Evolutionary conservation across 2,888 invertebrate genomes (phyloP), one percentile per base, ranked within the genome.

Genomic region (Ptycholaimellus sp.): DNA sequence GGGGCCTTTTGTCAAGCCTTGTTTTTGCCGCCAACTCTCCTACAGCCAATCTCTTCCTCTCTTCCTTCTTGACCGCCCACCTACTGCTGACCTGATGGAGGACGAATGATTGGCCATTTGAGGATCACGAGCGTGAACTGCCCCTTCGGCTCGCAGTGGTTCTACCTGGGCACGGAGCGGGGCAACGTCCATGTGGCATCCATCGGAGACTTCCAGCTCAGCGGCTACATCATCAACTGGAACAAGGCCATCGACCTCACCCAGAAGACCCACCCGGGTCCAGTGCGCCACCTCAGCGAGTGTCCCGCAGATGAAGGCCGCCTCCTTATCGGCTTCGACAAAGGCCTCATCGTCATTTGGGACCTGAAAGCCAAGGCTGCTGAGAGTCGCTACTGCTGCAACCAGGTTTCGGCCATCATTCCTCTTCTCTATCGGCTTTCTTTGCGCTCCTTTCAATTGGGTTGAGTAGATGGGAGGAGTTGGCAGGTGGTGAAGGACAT

Each of bases 141-240:
- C 57, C 85, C 93, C 43, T 74, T 93, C 58, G 82, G 82, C 66
- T 83, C 85, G 58, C 87, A 87, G 68, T 96, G 93, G 93, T 66
- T 93, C 56, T 87, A 90, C 68, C 76, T 93, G 49, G 96, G 96
- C 52, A 87, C 93, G 40, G 90, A 93, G 63, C 72, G 80, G 51
- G 96, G 96, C 47, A 96, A 96, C 68, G 78, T 93, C 54, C 87
- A 96, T 66, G 73, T 93, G 48, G 80, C 90, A 57, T 80, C 90
- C 67, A 75, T 93, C 54, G 90, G 90, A 66, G 75, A 76, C 52
- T 96, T 96, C 68, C 70, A 73, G 56, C 72, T 96, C 53, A 87
- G 87, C 58, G 87, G 90, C 46, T 96, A 96, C 69, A 73, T 87
- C 64, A 85, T 96, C 70, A 90, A 93, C 71, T 96, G 96, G 96